Conservation (phyloP, 2,113 vertebrate species). For the Desmodus rotundus region DNA sequence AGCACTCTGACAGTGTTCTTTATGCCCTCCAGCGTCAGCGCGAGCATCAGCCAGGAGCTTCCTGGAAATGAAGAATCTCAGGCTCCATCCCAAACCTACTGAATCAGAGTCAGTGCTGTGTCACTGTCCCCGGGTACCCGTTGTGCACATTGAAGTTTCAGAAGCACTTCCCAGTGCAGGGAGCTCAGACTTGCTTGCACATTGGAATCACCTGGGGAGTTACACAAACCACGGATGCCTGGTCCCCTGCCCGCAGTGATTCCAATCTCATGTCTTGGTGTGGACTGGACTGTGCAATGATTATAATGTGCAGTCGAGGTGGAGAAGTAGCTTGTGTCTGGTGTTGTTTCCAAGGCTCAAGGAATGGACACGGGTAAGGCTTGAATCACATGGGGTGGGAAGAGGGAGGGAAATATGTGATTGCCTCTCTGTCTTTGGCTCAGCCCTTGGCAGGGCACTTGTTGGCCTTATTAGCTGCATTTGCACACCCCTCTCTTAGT, state of each 20-base stretch:
- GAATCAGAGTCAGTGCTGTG: background rate
- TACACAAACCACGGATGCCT: background rate
- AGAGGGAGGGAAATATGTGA: background rate
- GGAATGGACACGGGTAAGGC: background rate
- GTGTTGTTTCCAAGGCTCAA: no score
- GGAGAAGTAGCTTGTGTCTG: background rate
- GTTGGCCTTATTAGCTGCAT: background rate
- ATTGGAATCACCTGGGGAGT: background rate
- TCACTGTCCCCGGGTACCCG: rapidly evolving
- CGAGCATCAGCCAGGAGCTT: no score
- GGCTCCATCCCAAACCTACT: background rate
- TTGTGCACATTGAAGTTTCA: rapidly evolving
- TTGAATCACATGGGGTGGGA: background rate
- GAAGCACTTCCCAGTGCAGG: background rate
- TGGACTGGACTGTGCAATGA: background rate
- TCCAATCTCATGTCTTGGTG: background rate
- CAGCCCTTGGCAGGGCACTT: rapidly evolving
- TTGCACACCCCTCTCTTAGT: background rate
- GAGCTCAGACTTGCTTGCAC: background rate
- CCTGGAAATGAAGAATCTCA: background rate
- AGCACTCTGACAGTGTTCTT: no score
- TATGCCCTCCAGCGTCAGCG: background rate
- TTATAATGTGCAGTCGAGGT: background rate
- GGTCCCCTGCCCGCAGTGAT: background rate
- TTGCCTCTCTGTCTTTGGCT: background rate